phyloP scores from a whole-genome alignment of 2,113 vertebrate genomes.

The Gasterosteus aculeatus region DNA sequence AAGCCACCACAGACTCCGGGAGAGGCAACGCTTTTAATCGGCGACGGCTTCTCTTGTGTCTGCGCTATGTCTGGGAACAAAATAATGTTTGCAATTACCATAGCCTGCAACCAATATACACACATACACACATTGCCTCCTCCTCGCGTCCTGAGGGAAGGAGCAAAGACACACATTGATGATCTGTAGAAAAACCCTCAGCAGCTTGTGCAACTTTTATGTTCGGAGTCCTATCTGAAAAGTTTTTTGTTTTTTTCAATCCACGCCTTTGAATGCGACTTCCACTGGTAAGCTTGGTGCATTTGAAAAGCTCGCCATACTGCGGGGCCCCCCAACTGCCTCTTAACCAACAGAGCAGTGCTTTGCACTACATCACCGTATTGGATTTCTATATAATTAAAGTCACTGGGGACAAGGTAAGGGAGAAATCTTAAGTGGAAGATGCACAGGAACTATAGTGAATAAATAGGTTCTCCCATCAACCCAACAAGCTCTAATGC shows the following conservation, averaged over 20 bases:
- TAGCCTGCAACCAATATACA: background rate
- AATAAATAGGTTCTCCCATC: conserved; percentile 69
- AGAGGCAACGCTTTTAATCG: background rate
- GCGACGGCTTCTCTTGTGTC: background rate
- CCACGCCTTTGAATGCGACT: conserved; percentile 12
- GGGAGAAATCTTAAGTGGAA: conserved; percentile 64
- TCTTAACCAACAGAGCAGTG: conserved; percentile 42
- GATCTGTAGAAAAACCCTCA: background rate
- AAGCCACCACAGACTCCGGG: background rate
- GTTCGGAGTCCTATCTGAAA: conserved; percentile 18
- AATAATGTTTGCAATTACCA: background rate
- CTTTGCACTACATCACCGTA: conserved; percentile 66
- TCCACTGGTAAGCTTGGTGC: conserved; percentile 44
- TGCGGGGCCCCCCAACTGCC: conserved; percentile 24
- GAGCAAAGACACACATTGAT: background rate
- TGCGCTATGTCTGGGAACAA: background rate
- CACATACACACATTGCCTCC: background rate
- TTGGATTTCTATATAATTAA: conserved; percentile 76
- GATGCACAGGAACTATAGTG: conserved; percentile 60
- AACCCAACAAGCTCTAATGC: conserved; percentile 73
- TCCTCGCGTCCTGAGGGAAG: background rate
- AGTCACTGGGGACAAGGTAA: conserved; percentile 65
- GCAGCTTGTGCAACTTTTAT: conserved; percentile 11
- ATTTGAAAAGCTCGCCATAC: conserved; percentile 50
- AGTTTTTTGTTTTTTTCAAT: conserved; percentile 1